Percentiles rank a stretch among this genome's conserved stretches.
phyloP scores from a whole-genome alignment of 2,113 vertebrate species.

The Ochotona princeps region DNA sequence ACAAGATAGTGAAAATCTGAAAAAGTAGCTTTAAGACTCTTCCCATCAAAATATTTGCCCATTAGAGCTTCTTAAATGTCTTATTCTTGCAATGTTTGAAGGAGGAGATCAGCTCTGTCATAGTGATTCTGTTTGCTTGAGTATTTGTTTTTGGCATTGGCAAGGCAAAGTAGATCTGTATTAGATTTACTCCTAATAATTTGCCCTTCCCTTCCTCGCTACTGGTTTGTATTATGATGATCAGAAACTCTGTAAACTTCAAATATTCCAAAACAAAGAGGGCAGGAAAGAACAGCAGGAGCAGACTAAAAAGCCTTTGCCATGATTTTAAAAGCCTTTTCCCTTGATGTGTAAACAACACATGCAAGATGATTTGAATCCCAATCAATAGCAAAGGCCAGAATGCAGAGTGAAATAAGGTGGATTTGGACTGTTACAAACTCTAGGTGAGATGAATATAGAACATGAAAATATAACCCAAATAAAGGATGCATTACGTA shows the following conservation, averaged over 20 bases:
- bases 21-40: not conserved
- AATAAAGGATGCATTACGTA: not conserved
- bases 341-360: not conserved
- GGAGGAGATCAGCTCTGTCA: not conserved
- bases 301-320: not conserved
- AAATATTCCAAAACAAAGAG: constrained; percentile 22
- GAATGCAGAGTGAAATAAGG: constrained; percentile 58
- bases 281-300: not conserved
- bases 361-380: constrained; percentile 35
- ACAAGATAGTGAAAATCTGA: not conserved
- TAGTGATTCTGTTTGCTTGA: constrained; percentile 42
- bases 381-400: constrained; percentile 25
- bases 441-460: not conserved
- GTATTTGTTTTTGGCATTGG: constrained; percentile 14
- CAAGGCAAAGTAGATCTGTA: not conserved
- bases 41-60: not conserved
- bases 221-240: not conserved
- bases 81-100: not conserved
- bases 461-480: not conserved
- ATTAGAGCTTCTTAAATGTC: constrained; percentile 10
- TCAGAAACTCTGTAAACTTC: not conserved
- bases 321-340: not conserved
- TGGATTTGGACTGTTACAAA: not conserved
- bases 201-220: not conserved
- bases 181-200: not conserved